phyloP scores from a whole-genome alignment of 2,888 invertebrate species.

The Erpobdella octoculata region DNA sequence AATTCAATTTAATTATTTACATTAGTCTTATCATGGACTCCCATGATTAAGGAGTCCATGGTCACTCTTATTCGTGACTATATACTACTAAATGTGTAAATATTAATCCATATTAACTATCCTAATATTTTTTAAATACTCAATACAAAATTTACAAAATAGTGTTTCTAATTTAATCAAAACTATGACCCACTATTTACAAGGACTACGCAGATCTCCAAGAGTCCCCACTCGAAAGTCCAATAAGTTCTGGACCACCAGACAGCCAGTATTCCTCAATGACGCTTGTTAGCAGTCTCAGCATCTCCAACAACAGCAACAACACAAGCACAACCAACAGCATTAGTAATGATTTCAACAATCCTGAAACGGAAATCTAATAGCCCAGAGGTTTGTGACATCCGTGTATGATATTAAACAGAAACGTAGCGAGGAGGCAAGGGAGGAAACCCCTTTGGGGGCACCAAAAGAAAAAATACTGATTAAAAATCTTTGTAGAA shows the following conservation, averaged over 20 bases:
- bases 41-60: too few species aligned
- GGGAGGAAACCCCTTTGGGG: too few species aligned
- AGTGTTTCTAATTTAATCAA: not conserved
- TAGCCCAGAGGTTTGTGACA: too few species aligned
- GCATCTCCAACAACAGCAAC: conserved; percentile 19
- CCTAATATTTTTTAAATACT: not conserved
- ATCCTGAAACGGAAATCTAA: not conserved
- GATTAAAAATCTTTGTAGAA: too few species aligned
- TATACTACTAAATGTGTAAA: too few species aligned
- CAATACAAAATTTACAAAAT: not conserved
- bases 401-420: too few species aligned
- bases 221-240: conserved; percentile 30
- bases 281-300: conserved; percentile 26
- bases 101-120: not conserved
- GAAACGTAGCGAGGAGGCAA: too few species aligned
- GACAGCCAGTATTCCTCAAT: conserved; percentile 34
- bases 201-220: not conserved
- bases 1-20: too few species aligned
- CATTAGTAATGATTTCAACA: not conserved
- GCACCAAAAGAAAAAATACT: too few species aligned
- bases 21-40: too few species aligned
- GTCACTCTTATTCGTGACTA: too few species aligned
- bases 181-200: not conserved
- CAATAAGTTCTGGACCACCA: conserved; percentile 24
- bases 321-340: not conserved